A percentile compares a stretch with the other conserved stretches of the same genome.
Evolutionary conservation across 2,888 invertebrate genomes (phyloP).

Genomic region (Agonum fuliginosum): DNA sequence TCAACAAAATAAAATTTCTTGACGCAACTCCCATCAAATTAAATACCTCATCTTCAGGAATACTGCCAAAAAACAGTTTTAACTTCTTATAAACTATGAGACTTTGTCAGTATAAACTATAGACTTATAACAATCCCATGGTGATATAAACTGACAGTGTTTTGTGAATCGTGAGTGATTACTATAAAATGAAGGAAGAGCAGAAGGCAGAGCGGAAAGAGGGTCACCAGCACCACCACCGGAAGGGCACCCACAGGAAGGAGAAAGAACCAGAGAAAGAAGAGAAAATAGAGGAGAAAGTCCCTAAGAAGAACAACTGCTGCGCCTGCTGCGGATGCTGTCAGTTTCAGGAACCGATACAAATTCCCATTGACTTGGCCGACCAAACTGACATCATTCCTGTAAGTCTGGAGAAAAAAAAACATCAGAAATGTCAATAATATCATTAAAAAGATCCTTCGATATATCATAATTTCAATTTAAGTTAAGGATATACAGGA

Average conservation of each 20-base stretch:
- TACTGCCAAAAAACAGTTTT: neutral
- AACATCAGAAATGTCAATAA: too few relatives aligned
- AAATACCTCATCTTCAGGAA: neutral
- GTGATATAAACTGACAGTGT: neutral
- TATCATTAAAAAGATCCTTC: too few relatives aligned
- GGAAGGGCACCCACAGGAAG: too few relatives aligned
- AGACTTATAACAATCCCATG: neutral
- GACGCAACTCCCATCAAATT: neutral
- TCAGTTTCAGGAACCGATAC: constrained; percentile 81
- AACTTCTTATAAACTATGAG: too few relatives aligned
- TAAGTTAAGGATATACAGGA: too few relatives aligned
- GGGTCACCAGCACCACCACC: neutral
- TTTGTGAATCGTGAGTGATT: neutral
- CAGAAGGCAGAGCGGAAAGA: neutral
- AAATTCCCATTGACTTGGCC: constrained; percentile 84
- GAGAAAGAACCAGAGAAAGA: too few relatives aligned
- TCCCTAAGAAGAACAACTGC: constrained; percentile 68
- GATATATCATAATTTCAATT: too few relatives aligned
- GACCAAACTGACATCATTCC: constrained; percentile 86
- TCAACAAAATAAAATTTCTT: neutral
- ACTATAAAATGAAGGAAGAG: neutral
- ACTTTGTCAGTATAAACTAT: neutral
- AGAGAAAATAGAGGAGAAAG: too few relatives aligned
- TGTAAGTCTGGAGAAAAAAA: constrained; percentile 75
- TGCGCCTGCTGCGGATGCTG: constrained; percentile 79